Percentiles rank a stretch among this genome's conserved stretches.
These are phyloP conservation scores for Spea hammondii DNA, from an alignment of 2,797 vertebrate genomes.

Conservation along the genomic window DNA sequence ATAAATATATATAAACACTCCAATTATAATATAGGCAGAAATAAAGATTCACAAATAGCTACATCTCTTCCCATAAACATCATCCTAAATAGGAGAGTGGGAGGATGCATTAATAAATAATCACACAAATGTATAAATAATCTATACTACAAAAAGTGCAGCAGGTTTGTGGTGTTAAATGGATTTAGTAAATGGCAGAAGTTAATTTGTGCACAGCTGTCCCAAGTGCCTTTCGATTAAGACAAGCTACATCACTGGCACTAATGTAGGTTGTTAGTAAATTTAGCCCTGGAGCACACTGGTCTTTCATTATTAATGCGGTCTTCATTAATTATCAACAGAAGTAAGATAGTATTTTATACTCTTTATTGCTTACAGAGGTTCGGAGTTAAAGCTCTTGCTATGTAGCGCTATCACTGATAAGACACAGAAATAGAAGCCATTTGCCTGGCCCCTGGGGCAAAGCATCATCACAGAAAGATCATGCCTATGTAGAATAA, in stretches of 20 bases:
- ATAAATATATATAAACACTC: neutral
- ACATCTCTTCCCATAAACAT: constrained; percentile 42
- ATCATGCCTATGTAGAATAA: constrained; percentile 20
- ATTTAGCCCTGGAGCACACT: constrained; percentile 52
- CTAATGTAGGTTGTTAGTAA: constrained; percentile 57
- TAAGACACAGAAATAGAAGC: constrained; percentile 34
- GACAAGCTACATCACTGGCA: constrained; percentile 43
- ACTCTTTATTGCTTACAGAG: constrained; percentile 55
- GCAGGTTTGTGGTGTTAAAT: constrained; percentile 53
- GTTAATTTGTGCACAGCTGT: constrained; percentile 60
- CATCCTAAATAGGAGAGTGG: constrained; percentile 33
- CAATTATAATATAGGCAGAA: constrained; percentile 3
- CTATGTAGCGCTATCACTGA: neutral
- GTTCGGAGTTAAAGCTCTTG: constrained; percentile 30
- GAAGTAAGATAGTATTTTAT: constrained; percentile 54
- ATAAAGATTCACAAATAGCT: constrained; percentile 28
- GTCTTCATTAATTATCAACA: constrained; percentile 62
- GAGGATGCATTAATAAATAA: constrained; percentile 45
- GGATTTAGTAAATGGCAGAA: constrained; percentile 47
- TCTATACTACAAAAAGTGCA: constrained; percentile 43
- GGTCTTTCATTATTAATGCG: constrained; percentile 63
- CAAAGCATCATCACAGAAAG: constrained; percentile 25
- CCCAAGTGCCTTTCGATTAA: constrained; percentile 56
- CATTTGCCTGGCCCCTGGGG: constrained; percentile 27
- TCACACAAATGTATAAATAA: constrained; percentile 49